A percentile compares a stretch with the other conserved stretches of the same genome.
Conservation (phyloP, 2,888 invertebrate genomes). For the Drosophila phalerata region DNA sequence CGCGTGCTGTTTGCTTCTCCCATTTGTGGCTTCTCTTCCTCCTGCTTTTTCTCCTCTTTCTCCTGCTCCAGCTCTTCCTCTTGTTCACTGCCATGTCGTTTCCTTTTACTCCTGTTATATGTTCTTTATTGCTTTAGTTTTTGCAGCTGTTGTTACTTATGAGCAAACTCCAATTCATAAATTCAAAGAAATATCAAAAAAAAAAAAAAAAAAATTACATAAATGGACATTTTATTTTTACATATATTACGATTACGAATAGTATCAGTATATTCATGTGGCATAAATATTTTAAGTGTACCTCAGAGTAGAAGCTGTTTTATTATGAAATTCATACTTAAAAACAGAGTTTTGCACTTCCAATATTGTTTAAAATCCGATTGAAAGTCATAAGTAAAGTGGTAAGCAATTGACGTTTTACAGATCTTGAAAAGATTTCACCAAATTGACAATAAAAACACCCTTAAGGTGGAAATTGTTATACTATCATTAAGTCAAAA, state of each 20-base stretch:
- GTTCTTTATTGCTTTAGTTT: conserved; percentile 42
- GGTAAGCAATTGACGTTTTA: too few relatives aligned
- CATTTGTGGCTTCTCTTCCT: conserved; percentile 16
- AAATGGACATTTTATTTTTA: conserved; percentile 5
- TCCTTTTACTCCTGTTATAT: conserved; percentile 5
- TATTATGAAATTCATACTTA: too few relatives aligned
- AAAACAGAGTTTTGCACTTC: too few relatives aligned
- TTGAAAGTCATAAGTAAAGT: too few relatives aligned
- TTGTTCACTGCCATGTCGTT: not conserved
- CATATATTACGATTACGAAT: not conserved
- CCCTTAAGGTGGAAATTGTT: too few relatives aligned
- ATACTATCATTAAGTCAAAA: not conserved
- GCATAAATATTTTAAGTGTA: not conserved
- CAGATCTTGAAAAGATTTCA: too few relatives aligned
- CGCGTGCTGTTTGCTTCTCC: conserved; percentile 72
- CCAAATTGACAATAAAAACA: too few relatives aligned
- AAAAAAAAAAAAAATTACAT: conserved; percentile 1
- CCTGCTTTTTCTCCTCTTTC: too few relatives aligned
- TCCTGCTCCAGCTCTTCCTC: not conserved
- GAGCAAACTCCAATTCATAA: conserved; percentile 11
- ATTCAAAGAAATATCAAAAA: not conserved
- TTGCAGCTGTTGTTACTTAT: conserved; percentile 49
- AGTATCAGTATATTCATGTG: not conserved
- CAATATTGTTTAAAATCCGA: too few relatives aligned
- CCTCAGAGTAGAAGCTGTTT: not conserved